phyloP scores from a whole-genome alignment of 2,888 invertebrate genomes.

The Gymnocheta viridis region DNA sequence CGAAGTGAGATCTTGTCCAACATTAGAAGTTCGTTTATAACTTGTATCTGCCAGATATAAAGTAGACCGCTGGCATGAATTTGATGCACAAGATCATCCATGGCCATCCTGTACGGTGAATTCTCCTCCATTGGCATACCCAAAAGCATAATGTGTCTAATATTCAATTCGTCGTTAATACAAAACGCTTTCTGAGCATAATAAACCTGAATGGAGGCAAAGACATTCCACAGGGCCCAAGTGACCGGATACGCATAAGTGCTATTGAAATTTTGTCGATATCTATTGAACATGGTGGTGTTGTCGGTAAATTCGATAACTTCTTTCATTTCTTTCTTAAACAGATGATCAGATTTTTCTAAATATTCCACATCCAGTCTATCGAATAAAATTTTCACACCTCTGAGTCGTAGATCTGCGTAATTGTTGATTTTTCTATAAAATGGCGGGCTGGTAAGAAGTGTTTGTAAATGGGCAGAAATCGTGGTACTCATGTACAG shows the following conservation, averaged over 20 bases:
- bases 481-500: constrained; percentile 53
- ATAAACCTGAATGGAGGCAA: constrained; percentile 26
- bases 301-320: neutral
- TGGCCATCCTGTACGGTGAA: constrained; percentile 29
- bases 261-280: constrained; percentile 48
- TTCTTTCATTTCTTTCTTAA: neutral
- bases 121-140: constrained; percentile 41
- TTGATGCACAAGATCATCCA: constrained; percentile 37
- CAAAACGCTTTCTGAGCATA: constrained; percentile 43
- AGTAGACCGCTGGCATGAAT: constrained; percentile 41
- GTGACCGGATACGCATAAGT: constrained; percentile 45
- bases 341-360: neutral
- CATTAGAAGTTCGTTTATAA: constrained; percentile 39
- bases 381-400: neutral
- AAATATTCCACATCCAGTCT: neutral
- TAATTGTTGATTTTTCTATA: neutral
- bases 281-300: neutral
- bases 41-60: constrained; percentile 19
- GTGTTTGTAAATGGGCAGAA: constrained; percentile 55
- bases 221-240: constrained; percentile 51
- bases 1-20: constrained; percentile 10
- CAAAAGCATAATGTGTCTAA: neutral
- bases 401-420: neutral
- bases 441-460: constrained; percentile 56
- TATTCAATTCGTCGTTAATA: neutral